Evolutionary conservation across 2,113 vertebrate genomes (phyloP).

Genomic region (Pseudorectes ferrugineus): DNA sequence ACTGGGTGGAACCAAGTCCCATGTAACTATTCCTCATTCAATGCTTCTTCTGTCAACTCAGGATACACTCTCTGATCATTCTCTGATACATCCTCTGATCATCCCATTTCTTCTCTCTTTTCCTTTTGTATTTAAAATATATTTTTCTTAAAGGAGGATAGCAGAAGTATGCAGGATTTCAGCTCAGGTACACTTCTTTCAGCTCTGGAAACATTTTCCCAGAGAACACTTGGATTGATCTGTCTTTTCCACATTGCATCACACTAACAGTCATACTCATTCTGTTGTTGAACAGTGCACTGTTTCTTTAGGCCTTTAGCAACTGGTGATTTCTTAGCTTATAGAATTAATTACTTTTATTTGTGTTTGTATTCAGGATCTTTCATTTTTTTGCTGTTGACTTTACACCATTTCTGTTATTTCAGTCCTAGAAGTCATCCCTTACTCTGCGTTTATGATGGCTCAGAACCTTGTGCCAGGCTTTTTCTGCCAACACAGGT

Average conservation of each 20-base stretch:
- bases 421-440: background rate
- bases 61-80: background rate
- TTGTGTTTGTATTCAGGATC: background rate
- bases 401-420: background rate
- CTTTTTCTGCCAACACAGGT: background rate
- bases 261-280: background rate
- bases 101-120: background rate
- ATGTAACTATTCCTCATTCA: background rate
- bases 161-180: background rate
- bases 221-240: background rate
- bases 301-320: background rate
- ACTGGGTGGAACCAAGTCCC: background rate
- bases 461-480: background rate
- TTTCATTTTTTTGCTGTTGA: background rate
- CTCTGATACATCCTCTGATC: background rate
- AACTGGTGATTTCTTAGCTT: background rate
- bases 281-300: background rate
- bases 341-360: background rate
- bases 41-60: background rate
- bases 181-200: background rate
- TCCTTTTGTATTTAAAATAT: background rate
- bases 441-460: background rate
- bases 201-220: background rate
- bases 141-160: background rate
- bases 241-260: background rate